phyloP scores from a whole-genome alignment of 2,113 vertebrate genomes.

The Corapipo altera region DNA sequence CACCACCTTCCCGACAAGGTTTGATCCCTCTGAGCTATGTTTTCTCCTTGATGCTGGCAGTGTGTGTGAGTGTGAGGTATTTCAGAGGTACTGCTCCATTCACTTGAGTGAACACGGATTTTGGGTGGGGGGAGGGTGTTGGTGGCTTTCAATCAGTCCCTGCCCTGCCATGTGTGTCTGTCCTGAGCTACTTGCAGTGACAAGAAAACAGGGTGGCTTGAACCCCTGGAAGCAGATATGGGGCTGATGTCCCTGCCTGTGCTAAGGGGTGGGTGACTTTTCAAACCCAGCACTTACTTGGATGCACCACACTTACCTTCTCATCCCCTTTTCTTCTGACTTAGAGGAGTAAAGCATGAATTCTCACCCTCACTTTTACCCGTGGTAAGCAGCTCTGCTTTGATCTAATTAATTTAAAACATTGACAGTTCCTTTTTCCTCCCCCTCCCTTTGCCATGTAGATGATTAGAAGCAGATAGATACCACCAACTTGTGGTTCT shows the following conservation, averaged over 20 bases:
- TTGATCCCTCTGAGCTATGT: background rate
- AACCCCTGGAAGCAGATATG: background rate
- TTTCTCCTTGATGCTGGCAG: background rate
- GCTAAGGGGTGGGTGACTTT: background rate
- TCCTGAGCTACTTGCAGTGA: rapidly evolving
- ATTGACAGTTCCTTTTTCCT: background rate
- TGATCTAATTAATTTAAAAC: background rate
- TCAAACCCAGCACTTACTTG: background rate
- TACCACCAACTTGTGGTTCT: background rate
- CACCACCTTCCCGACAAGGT: background rate
- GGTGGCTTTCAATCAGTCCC: background rate
- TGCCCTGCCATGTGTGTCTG: background rate
- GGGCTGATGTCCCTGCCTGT: background rate
- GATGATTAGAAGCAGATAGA: background rate
- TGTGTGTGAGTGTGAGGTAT: background rate
- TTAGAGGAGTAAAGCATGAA: background rate
- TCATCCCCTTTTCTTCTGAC: background rate
- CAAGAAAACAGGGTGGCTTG: rapidly evolving
- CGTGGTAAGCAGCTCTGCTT: background rate
- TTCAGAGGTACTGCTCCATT: background rate
- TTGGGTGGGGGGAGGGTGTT: rapidly evolving
- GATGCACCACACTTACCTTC: background rate
- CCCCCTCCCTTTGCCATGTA: background rate
- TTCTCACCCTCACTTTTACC: background rate
- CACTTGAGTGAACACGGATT: background rate